Evolutionary conservation across 2,113 vertebrate species (phyloP).

Genomic region (Otis tarda): DNA sequence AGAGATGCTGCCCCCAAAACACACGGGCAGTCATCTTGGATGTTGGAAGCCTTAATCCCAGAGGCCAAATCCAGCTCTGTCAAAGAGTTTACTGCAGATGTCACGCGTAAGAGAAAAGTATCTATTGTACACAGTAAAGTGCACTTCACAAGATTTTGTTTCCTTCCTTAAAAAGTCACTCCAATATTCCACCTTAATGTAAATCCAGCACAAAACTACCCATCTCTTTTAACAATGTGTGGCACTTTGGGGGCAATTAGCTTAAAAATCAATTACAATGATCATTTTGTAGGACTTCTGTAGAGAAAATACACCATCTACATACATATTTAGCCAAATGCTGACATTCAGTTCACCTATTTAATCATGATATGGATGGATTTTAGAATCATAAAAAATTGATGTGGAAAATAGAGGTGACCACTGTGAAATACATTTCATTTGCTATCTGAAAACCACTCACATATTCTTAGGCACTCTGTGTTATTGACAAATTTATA

Average conservation of each 20-base stretch:
- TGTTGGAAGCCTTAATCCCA: not conserved
- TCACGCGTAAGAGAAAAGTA: not conserved
- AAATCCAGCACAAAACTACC: not conserved
- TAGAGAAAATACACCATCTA: not conserved
- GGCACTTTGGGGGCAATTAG: not conserved
- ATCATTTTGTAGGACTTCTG: not conserved
- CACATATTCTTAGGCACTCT: not conserved
- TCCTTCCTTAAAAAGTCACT: not conserved
- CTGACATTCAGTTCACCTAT: not conserved
- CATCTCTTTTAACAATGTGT: not conserved
- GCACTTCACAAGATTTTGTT: not conserved
- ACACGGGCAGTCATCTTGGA: not conserved
- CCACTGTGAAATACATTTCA: not conserved
- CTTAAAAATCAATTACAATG: not conserved
- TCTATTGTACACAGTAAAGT: not conserved
- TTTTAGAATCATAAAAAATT: conserved; percentile 44
- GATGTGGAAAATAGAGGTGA: not conserved
- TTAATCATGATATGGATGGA: not conserved
- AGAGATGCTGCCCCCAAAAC: not conserved
- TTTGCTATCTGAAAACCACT: not conserved
- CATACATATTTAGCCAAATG: conserved; percentile 19
- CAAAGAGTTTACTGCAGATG: rapidly evolving
- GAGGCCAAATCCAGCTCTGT: not conserved
- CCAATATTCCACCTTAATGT: not conserved
- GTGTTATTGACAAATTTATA: conserved; percentile 5